Evolutionary conservation across 2,888 invertebrate genomes (phyloP).

Genomic region (Phanerotoma sp.): DNA sequence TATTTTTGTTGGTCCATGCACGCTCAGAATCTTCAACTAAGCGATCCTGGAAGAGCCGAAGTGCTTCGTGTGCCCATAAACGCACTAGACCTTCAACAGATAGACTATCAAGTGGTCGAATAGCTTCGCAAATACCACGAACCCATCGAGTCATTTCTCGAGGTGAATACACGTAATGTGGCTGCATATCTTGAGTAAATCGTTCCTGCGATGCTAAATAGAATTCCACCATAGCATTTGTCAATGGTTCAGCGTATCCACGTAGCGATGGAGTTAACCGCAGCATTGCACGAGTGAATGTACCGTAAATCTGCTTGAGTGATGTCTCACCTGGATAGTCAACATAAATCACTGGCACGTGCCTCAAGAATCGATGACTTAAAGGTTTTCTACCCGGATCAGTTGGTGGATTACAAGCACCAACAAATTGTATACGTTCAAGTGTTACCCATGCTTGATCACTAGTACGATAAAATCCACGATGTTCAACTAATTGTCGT

Average conservation of each 20-base stretch:
- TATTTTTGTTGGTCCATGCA: constrained; percentile 97
- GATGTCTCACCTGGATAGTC: constrained; percentile 99
- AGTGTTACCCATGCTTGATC: constrained; percentile 97
- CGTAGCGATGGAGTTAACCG: constrained; percentile 85
- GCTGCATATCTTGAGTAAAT: constrained; percentile 99
- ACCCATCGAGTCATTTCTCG: constrained; percentile 99
- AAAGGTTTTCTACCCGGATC: constrained; percentile 98
- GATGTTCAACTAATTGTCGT: constrained; percentile 95
- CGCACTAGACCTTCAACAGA: constrained; percentile 93
- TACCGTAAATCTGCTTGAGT: constrained; percentile 97
- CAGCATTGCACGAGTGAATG: constrained; percentile 98
- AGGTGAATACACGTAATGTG: constrained; percentile 99
- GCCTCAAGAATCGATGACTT: constrained; percentile 84
- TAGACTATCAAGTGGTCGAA: constrained; percentile 89
- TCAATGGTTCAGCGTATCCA: constrained; percentile 93
- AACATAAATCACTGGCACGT: constrained; percentile 98
- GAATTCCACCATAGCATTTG: constrained; percentile 99
- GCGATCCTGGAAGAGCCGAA: constrained; percentile 94
- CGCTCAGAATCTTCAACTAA: constrained; percentile 94
- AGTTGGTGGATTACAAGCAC: constrained; percentile 99
- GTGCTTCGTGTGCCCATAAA: constrained; percentile 99
- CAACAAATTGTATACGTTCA: constrained; percentile 99
- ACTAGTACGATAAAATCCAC: constrained; percentile 83
- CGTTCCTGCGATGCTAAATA: constrained; percentile 95
- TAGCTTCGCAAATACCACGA: constrained; percentile 97